These are phyloP conservation scores for Akabosia matsudoensis DNA, from an alignment of 1,140 invertebrate genomes.

Conservation along the genomic window DNA sequence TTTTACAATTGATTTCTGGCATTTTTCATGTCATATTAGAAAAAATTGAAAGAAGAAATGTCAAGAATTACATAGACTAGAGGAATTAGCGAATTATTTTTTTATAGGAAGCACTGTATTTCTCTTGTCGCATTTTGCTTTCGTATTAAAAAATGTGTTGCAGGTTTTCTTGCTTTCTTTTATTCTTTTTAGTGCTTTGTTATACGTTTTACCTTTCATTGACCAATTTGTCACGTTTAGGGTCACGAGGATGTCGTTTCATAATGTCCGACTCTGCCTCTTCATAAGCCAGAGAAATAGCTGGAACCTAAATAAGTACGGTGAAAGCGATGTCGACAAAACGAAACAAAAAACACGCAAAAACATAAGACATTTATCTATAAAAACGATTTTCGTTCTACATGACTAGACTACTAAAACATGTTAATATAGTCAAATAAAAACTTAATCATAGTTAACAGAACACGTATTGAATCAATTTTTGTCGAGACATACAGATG, in stretches of 20 bases:
- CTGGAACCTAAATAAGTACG: constrained; percentile 68
- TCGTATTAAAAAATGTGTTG: too few species aligned
- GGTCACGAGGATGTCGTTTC: constrained; percentile 91
- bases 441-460: too few species aligned
- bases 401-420: background rate
- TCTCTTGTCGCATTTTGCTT: too few species aligned
- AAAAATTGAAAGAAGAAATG: too few species aligned
- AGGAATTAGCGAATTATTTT: too few species aligned
- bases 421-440: background rate
- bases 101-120: too few species aligned
- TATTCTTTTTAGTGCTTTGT: background rate
- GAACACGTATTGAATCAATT: too few species aligned
- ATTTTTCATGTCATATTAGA: too few species aligned
- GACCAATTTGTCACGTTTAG: constrained; percentile 89
- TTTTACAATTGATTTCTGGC: too few species aligned
- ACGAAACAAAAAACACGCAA: background rate
- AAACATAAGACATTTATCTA: constrained; percentile 6
- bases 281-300: constrained; percentile 95
- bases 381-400: background rate
- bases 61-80: too few species aligned
- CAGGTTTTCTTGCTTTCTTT: too few species aligned
- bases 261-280: constrained; percentile 94
- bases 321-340: constrained; percentile 25
- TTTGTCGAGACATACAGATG: too few species aligned
- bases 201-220: constrained; percentile 72